Conservation (phyloP, 1,140 invertebrate genomes). For the Listronotus bonariensis region DNA sequence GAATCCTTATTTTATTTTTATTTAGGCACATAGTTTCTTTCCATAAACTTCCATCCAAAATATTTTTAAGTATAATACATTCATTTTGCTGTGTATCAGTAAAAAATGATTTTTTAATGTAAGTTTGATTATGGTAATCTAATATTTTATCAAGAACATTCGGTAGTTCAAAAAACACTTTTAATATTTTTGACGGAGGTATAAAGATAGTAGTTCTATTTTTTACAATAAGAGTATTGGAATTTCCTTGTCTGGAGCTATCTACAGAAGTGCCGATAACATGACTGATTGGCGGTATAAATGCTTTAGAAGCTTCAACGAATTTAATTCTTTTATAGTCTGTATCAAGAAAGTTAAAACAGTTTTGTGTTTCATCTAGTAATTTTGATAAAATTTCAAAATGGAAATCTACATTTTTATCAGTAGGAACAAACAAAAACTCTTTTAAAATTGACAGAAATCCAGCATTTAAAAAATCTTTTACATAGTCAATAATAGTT, state of each 20-base stretch:
- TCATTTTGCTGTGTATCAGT: too few species aligned
- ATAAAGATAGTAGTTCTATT: constrained; percentile 9
- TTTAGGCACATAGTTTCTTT: neutral
- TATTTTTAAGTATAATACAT: too few species aligned
- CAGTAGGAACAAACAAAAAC: constrained; percentile 1
- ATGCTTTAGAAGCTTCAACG: constrained; percentile 7
- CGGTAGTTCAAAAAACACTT: constrained; percentile 9
- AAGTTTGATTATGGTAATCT: constrained; percentile 9
- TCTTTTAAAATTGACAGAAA: constrained; percentile 13
- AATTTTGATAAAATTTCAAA: constrained; percentile 3
- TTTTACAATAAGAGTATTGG: constrained; percentile 7
- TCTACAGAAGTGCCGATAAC: constrained; percentile 4
- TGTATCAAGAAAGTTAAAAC: constrained; percentile 15
- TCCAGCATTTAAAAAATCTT: constrained; percentile 16
- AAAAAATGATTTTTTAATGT: neutral
- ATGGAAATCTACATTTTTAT: constrained; percentile 4
- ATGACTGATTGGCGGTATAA: constrained; percentile 11
- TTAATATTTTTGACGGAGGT: constrained; percentile 8
- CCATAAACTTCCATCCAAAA: too few species aligned
- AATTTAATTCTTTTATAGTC: constrained; percentile 18
- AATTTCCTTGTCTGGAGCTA: constrained; percentile 3
- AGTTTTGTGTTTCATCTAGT: constrained; percentile 1
- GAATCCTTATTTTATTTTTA: neutral
- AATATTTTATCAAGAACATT: constrained; percentile 1
- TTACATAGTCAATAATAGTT: constrained; percentile 1